phyloP scores from a whole-genome alignment of 2,888 invertebrate genomes.

The Lasiommata megera region DNA sequence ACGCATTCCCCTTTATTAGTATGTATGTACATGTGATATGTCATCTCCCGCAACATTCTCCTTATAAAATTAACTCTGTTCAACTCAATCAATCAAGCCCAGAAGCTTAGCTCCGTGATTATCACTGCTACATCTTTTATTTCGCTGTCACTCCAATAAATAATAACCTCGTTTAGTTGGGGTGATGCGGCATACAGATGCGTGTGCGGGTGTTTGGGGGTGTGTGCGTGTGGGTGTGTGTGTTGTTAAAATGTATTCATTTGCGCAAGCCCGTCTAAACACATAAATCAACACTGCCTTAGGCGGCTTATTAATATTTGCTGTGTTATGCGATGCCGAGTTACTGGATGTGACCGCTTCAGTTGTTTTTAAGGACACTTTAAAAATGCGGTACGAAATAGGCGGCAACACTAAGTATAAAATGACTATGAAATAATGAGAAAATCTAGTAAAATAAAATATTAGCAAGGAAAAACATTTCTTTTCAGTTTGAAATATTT shows the following conservation, averaged over 20 bases:
- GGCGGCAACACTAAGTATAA: too few species aligned
- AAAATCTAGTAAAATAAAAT: too few species aligned
- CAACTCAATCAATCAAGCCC: slow-evolving; percentile 14
- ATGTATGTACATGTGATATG: too few species aligned
- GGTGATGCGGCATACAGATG: slow-evolving; percentile 39
- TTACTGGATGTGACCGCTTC: slow-evolving; percentile 40
- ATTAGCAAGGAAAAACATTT: too few species aligned
- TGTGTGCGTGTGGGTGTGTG: slow-evolving; percentile 50
- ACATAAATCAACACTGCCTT: slow-evolving; percentile 74
- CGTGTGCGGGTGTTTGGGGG: slow-evolving; percentile 54
- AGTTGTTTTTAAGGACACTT: slow-evolving; percentile 4
- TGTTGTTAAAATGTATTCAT: slow-evolving; percentile 69
- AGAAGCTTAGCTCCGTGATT: slow-evolving; percentile 22
- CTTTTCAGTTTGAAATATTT: too few species aligned
- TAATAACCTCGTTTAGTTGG: slow-evolving; percentile 55
- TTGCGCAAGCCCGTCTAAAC: slow-evolving; percentile 56
- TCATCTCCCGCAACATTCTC: background rate
- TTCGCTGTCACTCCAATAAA: slow-evolving; percentile 41
- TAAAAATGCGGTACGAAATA: too few species aligned
- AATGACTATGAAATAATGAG: too few species aligned
- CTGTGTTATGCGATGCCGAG: slow-evolving; percentile 35
- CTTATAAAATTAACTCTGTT: slow-evolving; percentile 17
- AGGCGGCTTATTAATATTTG: slow-evolving; percentile 76
- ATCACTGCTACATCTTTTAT: slow-evolving; percentile 24
- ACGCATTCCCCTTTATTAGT: background rate